Conservation (phyloP, 2,888 invertebrate species). For the Lacanobia oleracea region DNA sequence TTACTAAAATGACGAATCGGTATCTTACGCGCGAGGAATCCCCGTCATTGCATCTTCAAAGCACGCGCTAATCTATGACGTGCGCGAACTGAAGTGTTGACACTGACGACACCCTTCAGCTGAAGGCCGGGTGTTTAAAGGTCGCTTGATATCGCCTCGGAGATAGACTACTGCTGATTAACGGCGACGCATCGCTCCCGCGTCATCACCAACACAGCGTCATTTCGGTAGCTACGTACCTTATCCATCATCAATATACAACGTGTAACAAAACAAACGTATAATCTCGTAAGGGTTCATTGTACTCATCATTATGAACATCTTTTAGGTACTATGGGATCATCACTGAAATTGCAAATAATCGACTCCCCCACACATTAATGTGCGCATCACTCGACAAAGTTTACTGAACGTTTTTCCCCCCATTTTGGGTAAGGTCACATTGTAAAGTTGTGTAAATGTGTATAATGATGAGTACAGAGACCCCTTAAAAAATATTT, state of each 20-base stretch:
- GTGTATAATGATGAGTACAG: too few relatives aligned
- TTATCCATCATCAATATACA: not conserved
- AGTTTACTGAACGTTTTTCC: too few relatives aligned
- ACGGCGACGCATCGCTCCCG: not conserved
- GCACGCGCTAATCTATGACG: not conserved
- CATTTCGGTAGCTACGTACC: not conserved
- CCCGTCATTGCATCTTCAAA: not conserved
- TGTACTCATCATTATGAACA: too few relatives aligned
- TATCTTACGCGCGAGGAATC: not conserved
- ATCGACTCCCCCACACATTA: too few relatives aligned
- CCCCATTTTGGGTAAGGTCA: too few relatives aligned
- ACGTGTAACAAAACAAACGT: too few relatives aligned
- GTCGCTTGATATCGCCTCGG: not conserved
- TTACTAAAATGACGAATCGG: not conserved
- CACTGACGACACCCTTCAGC: not conserved
- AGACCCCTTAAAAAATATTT: too few relatives aligned
- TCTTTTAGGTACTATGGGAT: too few relatives aligned
- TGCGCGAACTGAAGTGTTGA: not conserved
- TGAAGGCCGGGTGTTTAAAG: slow-evolving; percentile 2
- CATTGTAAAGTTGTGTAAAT: too few relatives aligned
- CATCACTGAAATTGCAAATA: too few relatives aligned
- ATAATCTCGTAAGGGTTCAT: too few relatives aligned
- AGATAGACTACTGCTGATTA: not conserved
- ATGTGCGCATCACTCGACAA: too few relatives aligned
- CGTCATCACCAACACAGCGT: not conserved